A percentile compares a stretch with the other conserved stretches of the same genome.
Evolutionary conservation across 2,797 vertebrate genomes (phyloP).

Genomic region (Botia kubotai): DNA sequence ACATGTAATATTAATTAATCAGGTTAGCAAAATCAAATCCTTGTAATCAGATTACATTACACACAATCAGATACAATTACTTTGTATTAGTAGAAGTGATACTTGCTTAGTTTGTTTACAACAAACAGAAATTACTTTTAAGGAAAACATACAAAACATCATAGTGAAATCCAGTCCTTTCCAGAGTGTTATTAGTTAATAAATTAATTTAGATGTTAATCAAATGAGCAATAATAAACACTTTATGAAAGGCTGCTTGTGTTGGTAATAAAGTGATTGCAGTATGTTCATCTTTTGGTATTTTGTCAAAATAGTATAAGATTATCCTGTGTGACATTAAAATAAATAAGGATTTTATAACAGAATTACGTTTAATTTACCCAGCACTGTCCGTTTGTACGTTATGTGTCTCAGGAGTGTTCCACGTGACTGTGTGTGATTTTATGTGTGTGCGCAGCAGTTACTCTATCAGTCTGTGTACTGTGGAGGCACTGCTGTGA

Average conservation of each 20-base stretch:
- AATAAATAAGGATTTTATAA: too few relatives aligned
- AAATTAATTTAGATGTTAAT: neutral
- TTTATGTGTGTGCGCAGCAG: conserved; percentile 5
- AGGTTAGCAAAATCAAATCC: neutral
- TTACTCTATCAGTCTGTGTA: conserved; percentile 14
- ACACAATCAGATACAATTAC: neutral
- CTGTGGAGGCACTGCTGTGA: conserved; percentile 24
- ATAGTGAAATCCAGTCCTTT: neutral
- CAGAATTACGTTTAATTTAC: too few relatives aligned
- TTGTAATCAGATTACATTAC: neutral
- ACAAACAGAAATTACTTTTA: neutral
- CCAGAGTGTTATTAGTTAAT: neutral
- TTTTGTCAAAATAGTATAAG: too few relatives aligned
- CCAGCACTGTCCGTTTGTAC: neutral
- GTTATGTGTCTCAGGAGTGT: neutral
- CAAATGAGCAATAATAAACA: neutral
- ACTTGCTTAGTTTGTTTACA: too few relatives aligned
- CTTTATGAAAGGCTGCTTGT: neutral
- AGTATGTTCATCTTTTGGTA: too few relatives aligned
- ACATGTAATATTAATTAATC: neutral
- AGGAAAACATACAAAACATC: neutral
- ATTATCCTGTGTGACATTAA: too few relatives aligned
- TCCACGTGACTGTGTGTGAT: neutral
- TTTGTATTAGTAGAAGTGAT: too few relatives aligned
- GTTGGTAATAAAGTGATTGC: neutral